Conservation (phyloP, 2,797 vertebrate species). For the Lutjanus campechanus region DNA sequence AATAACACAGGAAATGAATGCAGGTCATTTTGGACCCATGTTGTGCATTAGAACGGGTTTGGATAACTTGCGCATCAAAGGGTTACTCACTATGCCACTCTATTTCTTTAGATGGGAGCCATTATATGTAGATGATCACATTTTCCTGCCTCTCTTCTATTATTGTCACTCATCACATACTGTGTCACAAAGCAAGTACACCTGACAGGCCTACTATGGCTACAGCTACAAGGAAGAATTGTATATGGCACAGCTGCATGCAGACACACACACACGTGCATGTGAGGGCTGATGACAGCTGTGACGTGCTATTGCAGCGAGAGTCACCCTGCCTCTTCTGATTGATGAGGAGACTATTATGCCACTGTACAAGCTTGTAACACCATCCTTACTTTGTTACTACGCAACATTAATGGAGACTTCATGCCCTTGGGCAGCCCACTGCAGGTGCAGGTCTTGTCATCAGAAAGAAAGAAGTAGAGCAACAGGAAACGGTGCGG, state of each 20-base stretch:
- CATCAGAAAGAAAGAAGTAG: conserved; percentile 24
- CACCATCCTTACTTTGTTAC: conserved; percentile 13
- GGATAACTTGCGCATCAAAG: too few species aligned
- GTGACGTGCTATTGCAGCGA: conserved; percentile 6
- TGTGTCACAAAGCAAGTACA: conserved; percentile 12
- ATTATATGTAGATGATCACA: not conserved
- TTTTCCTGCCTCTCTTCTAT: not conserved
- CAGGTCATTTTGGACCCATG: too few species aligned
- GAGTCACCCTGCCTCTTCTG: conserved; percentile 15
- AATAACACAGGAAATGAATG: too few species aligned
- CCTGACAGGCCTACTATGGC: conserved; percentile 1
- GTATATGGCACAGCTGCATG: not conserved
- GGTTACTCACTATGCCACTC: not conserved
- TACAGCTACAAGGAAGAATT: not conserved
- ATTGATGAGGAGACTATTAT: conserved; percentile 44
- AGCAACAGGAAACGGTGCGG: not conserved
- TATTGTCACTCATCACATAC: not conserved
- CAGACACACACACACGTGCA: too few species aligned
- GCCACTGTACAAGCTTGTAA: conserved; percentile 12
- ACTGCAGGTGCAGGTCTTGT: conserved; percentile 31
- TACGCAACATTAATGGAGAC: conserved; percentile 37
- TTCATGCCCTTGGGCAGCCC: conserved; percentile 12
- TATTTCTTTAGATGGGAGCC: not conserved
- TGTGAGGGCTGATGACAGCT: not conserved
- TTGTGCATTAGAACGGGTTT: too few species aligned